Conservation (phyloP, 2,888 invertebrate species). For the Lysandra coridon region DNA sequence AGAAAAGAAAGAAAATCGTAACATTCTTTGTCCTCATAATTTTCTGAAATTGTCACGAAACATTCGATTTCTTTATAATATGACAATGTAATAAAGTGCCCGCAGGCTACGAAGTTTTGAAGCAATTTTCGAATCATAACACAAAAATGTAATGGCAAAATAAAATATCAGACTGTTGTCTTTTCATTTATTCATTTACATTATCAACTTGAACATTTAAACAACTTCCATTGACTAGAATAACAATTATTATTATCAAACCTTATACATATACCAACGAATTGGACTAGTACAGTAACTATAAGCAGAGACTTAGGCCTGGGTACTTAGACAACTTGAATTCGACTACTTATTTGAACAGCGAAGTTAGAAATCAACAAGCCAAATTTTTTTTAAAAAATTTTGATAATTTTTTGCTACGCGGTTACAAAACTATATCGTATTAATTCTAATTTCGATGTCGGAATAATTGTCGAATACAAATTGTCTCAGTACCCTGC, state of each 20-base stretch:
- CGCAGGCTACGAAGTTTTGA: neutral
- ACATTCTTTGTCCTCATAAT: neutral
- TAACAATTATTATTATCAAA: slow-evolving; percentile 59
- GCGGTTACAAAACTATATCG: too few relatives aligned
- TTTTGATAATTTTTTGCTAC: too few relatives aligned
- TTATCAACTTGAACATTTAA: slow-evolving; percentile 62
- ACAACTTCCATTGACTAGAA: slow-evolving; percentile 74
- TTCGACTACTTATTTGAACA: too few relatives aligned
- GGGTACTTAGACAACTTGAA: too few relatives aligned
- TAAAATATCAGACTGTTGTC: slow-evolving; percentile 39
- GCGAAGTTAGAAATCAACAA: too few relatives aligned
- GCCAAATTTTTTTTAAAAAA: too few relatives aligned
- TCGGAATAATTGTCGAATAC: neutral
- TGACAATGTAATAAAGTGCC: neutral
- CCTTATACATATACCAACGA: slow-evolving; percentile 71
- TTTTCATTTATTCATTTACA: slow-evolving; percentile 49
- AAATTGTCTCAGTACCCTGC: neutral
- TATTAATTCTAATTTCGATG: neutral
- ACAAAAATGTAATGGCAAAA: slow-evolving; percentile 32
- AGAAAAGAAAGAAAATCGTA: neutral
- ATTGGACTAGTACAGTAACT: slow-evolving; percentile 41
- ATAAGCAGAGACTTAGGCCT: slow-evolving; percentile 36
- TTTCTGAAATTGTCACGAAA: neutral
- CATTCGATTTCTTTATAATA: neutral
- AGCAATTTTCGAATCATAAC: slow-evolving; percentile 8